Base-by-base conservation (phyloP, 2,888 invertebrate genomes). In the Stegophylla sp. region DNA sequence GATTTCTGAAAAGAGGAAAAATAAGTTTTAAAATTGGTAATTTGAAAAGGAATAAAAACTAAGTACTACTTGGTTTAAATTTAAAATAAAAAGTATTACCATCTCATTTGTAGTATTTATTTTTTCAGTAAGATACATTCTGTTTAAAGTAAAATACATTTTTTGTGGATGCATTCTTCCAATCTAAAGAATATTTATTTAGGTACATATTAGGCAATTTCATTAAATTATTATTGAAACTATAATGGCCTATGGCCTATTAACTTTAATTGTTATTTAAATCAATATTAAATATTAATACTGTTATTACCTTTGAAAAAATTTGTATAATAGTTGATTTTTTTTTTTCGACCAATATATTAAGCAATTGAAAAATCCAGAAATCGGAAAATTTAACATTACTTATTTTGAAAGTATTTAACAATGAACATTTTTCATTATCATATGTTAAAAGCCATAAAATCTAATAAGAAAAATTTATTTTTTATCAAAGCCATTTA, bases 301-400 rank as follows among this genome's bases (percentile, higher is more conserved):
- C 41, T 45, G n/a, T 9, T 48, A 59, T 71, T 71, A 79, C 79
- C 45, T 79, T 45, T 13, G 17, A 61, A 48, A 79, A 15, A n/a
- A 79, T 61, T 34, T 23, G 69, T 20, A 23, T 7, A 71, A 79
- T 48, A 1, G 7, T 15, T n/a, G 7, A 15, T 17, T 48, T 10
- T 15, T 69, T 48, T 28, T 61, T 69, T 41, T 79, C 69, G 17
- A 79, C 28, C 17, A 69, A 34, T 23, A 61, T 71, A 34, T 71
- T 71, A 2, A 79, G 48, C n/a, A 79, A 23, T 61, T 79, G 69
- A 59, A 69, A 51, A 45, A 79, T 12, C 79, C 79, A 79, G 69
- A 51, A 61, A 61, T 69, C 69, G 23, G 67, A 61, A 67, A 56
- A 67, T 23, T 4, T 23, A 61, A 79, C 41, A 48, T 61, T 51